These are phyloP conservation scores for Xerus rutilus DNA, from an alignment of 2,797 vertebrate species.

Conservation along the genomic window DNA sequence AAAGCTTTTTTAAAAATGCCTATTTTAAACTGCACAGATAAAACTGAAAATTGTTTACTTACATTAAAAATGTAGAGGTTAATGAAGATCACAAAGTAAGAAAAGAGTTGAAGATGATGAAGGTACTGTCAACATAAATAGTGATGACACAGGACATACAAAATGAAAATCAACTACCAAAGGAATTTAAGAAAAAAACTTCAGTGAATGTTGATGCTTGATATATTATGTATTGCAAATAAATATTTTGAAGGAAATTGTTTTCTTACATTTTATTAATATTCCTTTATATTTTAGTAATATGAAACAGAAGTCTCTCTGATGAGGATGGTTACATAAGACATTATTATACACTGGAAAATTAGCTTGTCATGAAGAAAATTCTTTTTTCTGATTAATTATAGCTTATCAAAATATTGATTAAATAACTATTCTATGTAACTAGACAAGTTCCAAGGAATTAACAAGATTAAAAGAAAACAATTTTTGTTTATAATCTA, in stretches of 20 bases:
- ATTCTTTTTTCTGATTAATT: slow-evolving; percentile 33
- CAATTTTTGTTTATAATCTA: background rate
- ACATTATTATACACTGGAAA: background rate
- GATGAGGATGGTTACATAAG: background rate
- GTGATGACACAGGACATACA: background rate
- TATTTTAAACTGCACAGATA: slow-evolving; percentile 34
- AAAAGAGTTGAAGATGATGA: slow-evolving; percentile 37
- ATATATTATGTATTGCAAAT: background rate
- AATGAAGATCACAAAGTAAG: background rate
- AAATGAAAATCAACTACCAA: slow-evolving; percentile 39
- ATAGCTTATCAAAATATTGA: background rate
- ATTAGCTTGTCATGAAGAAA: background rate
- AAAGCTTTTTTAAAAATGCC: background rate
- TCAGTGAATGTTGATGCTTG: background rate
- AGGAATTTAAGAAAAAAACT: background rate
- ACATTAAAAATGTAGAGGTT: slow-evolving; percentile 21
- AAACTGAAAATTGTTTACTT: slow-evolving; percentile 36
- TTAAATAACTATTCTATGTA: background rate
- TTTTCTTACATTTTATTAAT: slow-evolving; percentile 41
- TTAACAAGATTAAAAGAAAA: slow-evolving; percentile 42
- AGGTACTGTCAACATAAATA: background rate
- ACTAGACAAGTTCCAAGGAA: background rate
- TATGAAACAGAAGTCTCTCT: background rate
- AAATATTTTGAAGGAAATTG: background rate
- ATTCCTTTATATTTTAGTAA: slow-evolving; percentile 6